Evolutionary conservation across 2,113 vertebrate genomes (phyloP).

Genomic region (Amblyornis subalaris): DNA sequence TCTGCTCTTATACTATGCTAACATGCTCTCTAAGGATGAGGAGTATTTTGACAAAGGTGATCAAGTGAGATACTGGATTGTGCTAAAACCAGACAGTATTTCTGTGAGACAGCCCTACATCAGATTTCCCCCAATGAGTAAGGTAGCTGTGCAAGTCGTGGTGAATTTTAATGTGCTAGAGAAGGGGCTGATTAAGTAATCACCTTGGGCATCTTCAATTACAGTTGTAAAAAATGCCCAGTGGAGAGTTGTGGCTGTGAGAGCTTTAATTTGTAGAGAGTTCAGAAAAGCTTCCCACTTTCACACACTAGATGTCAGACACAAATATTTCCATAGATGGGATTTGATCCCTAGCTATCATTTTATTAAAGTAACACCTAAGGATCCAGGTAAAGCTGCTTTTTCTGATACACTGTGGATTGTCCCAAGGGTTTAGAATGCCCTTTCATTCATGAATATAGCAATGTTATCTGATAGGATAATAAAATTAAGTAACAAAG

Average conservation of each 20-base stretch:
- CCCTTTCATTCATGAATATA: not conserved
- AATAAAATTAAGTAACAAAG: not conserved
- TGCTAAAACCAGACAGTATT: not conserved
- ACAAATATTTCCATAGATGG: not conserved
- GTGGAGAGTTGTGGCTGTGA: not conserved
- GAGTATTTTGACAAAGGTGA: not conserved
- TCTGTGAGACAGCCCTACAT: not conserved
- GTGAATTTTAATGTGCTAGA: slow-evolving; percentile 1
- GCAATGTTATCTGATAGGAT: not conserved
- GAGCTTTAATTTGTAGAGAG: not conserved
- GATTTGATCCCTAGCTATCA: not conserved
- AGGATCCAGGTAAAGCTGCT: not conserved
- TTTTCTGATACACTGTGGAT: not conserved
- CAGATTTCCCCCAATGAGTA: not conserved
- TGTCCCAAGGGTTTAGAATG: not conserved
- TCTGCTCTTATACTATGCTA: not conserved
- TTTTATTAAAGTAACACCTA: not conserved
- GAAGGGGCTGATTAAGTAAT: not conserved
- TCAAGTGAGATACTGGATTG: not conserved
- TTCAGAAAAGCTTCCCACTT: not conserved
- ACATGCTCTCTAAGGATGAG: not conserved
- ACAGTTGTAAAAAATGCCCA: not conserved
- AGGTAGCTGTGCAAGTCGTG: not conserved
- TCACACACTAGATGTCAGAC: not conserved
- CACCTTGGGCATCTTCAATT: not conserved